A percentile compares a stretch with the other conserved stretches of the same genome.
phyloP scores from a whole-genome alignment of 2,888 invertebrate species.

The Hemistola chrysoprasaria region DNA sequence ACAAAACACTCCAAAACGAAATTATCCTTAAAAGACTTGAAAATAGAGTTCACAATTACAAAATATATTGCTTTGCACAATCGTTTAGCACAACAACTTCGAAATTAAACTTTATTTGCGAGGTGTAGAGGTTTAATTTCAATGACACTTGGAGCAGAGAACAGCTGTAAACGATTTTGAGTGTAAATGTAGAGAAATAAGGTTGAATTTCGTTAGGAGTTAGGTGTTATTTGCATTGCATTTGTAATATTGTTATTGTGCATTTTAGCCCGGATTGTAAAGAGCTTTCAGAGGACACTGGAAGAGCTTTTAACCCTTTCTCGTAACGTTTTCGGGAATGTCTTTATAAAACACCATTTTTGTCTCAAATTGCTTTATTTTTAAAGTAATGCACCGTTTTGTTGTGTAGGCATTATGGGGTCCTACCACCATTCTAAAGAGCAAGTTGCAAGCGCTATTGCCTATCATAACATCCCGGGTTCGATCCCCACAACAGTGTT shows the following conservation, averaged over 20 bases:
- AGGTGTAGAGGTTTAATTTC: slow-evolving; percentile 21
- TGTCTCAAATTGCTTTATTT: too few species aligned
- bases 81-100: slow-evolving; percentile 10
- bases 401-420: too few species aligned
- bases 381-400: too few species aligned
- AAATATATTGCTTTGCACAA: slow-evolving; percentile 12
- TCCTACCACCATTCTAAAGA: too few species aligned
- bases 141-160: neutral
- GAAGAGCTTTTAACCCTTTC: neutral
- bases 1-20: slow-evolving; percentile 20
- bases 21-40: slow-evolving; percentile 21
- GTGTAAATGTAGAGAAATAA: too few species aligned
- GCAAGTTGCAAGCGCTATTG: too few species aligned
- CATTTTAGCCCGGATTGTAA: slow-evolving; percentile 42
- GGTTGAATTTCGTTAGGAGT: too few species aligned
- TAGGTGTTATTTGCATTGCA: slow-evolving; percentile 1
- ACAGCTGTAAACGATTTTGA: too few species aligned
- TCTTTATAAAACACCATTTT: too few species aligned
- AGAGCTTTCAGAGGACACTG: slow-evolving; percentile 9
- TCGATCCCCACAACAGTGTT: too few species aligned
- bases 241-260: slow-evolving; percentile 49
- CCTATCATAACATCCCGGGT: too few species aligned
- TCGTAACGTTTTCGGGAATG: too few species aligned
- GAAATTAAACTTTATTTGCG: slow-evolving; percentile 26
- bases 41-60: slow-evolving; percentile 27